Base-by-base conservation (phyloP, 2,797 vertebrate species). In the Meda fulgida region DNA sequence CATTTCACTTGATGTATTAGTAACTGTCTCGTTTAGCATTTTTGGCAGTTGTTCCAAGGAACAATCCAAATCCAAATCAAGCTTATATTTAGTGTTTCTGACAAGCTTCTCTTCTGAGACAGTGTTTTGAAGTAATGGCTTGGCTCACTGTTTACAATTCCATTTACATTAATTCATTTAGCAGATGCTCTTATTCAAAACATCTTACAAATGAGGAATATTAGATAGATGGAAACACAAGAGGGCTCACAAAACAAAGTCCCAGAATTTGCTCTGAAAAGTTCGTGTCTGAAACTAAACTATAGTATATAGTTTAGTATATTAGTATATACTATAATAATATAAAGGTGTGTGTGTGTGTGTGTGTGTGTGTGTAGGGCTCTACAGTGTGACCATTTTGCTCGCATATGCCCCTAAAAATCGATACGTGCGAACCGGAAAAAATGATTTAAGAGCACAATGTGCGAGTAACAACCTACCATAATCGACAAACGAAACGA, bases 1-100 rank as follows among this genome's bases (percentile, higher is more conserved):
- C 7, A 36, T 40, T 79, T 67, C 2, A 53, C 55, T 75, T 76
- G 77, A 83, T 34, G 63, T 70, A 78, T 78, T 51, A 71, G 38
- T 60, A 78, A 78, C 55, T 34, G 70, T 46, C 21, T 80, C 1
- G 21, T 55, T 73, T 75, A 76, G 31, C 21, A 78, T 67, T 36
- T 81, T 69, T 48, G 40, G 53, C 71, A 72, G 78, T 67, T 81
- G 34, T 67, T 60, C 34, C 63, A 46, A n/a, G 21, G 18, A 80
- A 40, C n/a, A 76, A 75, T 53, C 43, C 18, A 55, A 63, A 66
- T 81, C 58, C 83, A 71, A 84, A 84, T 26, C 8, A 19, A 84
- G 65, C 13, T 46, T 51, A 84, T 69, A 76, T 77, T 78, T 69
- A 36, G 9, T 19, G 29, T 69, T 79, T 84, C 55, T 76, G 29